Conservation (phyloP, 2,888 invertebrate genomes). For the Drosophila aldrichi region DNA sequence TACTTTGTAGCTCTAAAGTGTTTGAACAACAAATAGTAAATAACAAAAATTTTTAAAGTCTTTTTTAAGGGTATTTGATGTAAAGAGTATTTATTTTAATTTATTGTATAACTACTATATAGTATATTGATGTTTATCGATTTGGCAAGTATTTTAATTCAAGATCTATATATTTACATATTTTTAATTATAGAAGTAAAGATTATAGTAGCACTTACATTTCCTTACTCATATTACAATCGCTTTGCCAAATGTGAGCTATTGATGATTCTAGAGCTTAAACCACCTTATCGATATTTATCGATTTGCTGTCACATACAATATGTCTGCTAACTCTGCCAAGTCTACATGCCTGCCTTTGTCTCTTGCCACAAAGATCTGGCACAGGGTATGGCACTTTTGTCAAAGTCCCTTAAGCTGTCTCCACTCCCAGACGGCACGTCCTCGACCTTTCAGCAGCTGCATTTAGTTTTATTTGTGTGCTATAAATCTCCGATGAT, state of each 20-base stretch:
- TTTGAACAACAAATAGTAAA: not conserved
- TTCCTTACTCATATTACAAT: too few relatives aligned
- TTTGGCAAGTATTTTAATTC: too few relatives aligned
- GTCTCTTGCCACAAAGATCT: not conserved
- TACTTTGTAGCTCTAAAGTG: not conserved
- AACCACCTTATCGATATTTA: not conserved
- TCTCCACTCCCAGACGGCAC: constrained; percentile 23
- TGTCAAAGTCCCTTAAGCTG: not conserved
- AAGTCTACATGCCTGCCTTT: not conserved
- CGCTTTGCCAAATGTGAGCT: too few relatives aligned
- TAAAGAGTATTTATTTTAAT: too few relatives aligned
- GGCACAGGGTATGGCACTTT: not conserved
- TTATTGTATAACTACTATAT: too few relatives aligned
- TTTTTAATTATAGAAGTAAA: too few relatives aligned
- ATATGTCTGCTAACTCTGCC: too few relatives aligned
- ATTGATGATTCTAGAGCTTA: not conserved
- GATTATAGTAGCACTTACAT: too few relatives aligned
- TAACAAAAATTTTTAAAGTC: too few relatives aligned
- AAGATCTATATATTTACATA: too few relatives aligned
- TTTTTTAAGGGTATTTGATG: too few relatives aligned
- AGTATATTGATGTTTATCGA: too few relatives aligned
- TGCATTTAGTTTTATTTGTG: constrained; percentile 20
- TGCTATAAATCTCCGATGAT: constrained; percentile 16
- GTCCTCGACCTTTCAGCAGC: constrained; percentile 66
- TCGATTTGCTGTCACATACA: not conserved